Evolutionary conservation across 2,888 invertebrate genomes (phyloP).

Genomic region (Cremastinae sp.): DNA sequence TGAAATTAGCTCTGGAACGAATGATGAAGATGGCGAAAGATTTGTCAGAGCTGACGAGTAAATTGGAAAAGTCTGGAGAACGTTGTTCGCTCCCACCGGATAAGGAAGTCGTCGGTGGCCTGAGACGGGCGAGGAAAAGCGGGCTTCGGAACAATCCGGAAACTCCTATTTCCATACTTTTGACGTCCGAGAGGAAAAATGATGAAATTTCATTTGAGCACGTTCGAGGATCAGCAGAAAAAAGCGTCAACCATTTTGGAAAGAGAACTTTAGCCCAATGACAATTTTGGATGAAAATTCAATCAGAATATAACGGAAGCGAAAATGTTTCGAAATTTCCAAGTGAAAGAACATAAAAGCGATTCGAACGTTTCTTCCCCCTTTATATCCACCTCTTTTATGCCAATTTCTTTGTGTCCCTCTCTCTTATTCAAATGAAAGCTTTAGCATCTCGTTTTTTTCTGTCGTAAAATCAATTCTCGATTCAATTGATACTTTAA

Average conservation of each 20-base stretch:
- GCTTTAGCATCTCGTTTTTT: slow-evolving; percentile 12
- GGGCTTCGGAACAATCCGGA: background rate
- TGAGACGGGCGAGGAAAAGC: background rate
- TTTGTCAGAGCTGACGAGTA: slow-evolving; percentile 44
- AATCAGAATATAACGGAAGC: slow-evolving; percentile 20
- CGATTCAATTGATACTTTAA: slow-evolving; percentile 20
- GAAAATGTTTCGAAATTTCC: slow-evolving; percentile 15
- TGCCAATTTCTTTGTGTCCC: too few relatives aligned
- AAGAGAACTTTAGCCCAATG: slow-evolving; percentile 9
- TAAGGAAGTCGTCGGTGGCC: background rate
- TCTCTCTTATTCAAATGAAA: slow-evolving; percentile 19
- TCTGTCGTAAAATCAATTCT: slow-evolving; percentile 25
- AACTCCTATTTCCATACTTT: background rate
- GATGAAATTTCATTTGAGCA: background rate
- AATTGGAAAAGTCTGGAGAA: slow-evolving; percentile 15
- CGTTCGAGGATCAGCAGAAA: background rate
- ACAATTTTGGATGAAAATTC: slow-evolving; percentile 34
- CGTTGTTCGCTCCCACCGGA: background rate
- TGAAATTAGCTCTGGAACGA: slow-evolving; percentile 65
- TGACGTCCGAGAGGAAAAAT: background rate
- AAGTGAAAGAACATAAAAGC: slow-evolving; percentile 11
- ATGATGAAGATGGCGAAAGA: slow-evolving; percentile 64
- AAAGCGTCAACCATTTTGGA: slow-evolving; percentile 1
- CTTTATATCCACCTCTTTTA: too few relatives aligned
- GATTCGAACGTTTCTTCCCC: slow-evolving; percentile 3